These are phyloP conservation scores for Noctua comes DNA, from an alignment of 2,888 invertebrate species.

Conservation along the genomic window DNA sequence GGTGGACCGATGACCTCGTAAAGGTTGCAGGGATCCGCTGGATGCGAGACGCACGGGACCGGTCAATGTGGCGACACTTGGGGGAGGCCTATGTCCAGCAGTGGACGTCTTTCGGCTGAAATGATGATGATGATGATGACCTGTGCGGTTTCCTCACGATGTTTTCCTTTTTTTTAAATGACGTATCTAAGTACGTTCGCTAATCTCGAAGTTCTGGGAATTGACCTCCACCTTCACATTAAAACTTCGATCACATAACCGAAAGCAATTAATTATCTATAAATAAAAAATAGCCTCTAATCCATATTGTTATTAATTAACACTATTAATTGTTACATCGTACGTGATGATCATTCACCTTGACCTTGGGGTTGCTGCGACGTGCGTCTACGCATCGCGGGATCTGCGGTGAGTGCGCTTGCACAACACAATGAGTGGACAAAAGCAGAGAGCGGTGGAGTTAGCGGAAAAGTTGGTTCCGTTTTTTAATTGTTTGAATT, in stretches of 20 bases:
- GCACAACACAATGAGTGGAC: constrained; percentile 11
- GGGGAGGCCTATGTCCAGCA: no score
- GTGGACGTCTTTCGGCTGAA: no score
- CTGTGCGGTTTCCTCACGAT: no score
- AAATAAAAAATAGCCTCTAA: constrained; percentile 2
- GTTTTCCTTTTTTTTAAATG: no score
- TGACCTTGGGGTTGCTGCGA: constrained; percentile 33
- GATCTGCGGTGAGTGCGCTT: constrained; percentile 8
- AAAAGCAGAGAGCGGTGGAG: neutral
- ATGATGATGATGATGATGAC: no score
- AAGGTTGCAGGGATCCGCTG: no score
- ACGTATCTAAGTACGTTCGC: neutral
- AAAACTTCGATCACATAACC: neutral
- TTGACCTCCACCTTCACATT: constrained; percentile 13
- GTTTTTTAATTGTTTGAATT: no score
- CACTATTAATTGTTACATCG: constrained; percentile 38
- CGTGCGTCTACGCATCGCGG: constrained; percentile 18
- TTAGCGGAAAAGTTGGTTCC: neutral
- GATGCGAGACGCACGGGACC: no score
- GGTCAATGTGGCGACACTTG: no score
- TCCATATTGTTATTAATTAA: constrained; percentile 28
- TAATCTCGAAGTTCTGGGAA: no score
- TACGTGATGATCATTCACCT: constrained; percentile 42
- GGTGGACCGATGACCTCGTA: no score
- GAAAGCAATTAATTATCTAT: constrained; percentile 3